Conservation (phyloP, 2,888 invertebrate species). For the Ephialtes manifestator region DNA sequence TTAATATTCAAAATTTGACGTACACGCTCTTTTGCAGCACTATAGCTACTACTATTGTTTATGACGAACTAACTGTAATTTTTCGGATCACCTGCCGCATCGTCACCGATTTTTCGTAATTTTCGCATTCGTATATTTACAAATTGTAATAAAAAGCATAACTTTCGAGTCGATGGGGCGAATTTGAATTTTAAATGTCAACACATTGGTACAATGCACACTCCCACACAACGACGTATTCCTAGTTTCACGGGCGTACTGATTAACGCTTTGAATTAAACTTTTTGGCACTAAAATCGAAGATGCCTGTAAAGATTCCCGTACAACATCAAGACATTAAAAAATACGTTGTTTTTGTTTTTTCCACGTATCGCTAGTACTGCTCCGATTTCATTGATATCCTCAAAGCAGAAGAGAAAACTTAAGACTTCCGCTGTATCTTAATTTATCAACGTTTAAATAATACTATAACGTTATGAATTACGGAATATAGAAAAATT, state of each 20-base stretch:
- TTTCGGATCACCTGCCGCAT: slow-evolving; percentile 29
- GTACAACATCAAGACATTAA: slow-evolving; percentile 3
- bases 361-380: not conserved
- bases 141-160: slow-evolving; percentile 64
- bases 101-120: slow-evolving; percentile 29
- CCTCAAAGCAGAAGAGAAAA: not conserved
- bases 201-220: slow-evolving; percentile 7
- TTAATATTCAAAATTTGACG: slow-evolving; percentile 22
- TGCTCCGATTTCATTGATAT: slow-evolving; percentile 1
- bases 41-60: slow-evolving; percentile 21
- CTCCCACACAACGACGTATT: slow-evolving; percentile 19
- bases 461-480: too few relatives aligned
- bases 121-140: slow-evolving; percentile 64
- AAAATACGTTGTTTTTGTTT: not conserved
- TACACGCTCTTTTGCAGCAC: slow-evolving; percentile 27
- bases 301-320: not conserved
- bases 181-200: slow-evolving; percentile 29
- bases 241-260: slow-evolving; percentile 11
- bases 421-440: too few relatives aligned
- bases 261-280: slow-evolving; percentile 24
- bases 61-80: slow-evolving; percentile 31
- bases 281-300: slow-evolving; percentile 41
- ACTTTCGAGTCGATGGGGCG: slow-evolving; percentile 56
- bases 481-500: too few relatives aligned
- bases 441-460: too few relatives aligned